Evolutionary conservation across 1,140 invertebrate species (phyloP), one percentile per base, ranked within the genome.

Genomic region (Drosophila fuyamai): DNA sequence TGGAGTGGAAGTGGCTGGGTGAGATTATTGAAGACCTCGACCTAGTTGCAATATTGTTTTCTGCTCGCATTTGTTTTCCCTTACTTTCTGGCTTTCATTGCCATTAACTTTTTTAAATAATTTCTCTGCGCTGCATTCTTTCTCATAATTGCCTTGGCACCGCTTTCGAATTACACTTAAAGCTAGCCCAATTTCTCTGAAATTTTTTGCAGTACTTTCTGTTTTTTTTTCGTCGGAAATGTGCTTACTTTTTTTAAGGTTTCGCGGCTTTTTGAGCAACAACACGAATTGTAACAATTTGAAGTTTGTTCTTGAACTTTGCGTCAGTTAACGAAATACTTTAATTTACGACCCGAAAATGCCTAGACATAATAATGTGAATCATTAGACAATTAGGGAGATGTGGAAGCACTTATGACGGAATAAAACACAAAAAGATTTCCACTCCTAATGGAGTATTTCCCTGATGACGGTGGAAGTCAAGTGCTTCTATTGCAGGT

Each of bases 111-210:
- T 18, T 35, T 36, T 13, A 56, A 76, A 35, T 27, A 61, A 50
- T 75, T 75, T 68, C 65, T 51, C 46, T 53, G 29, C 44, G 5
- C 27, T 44, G 55, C 55, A 44, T 58, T 46, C 55, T 47, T 36
- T 32, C 5, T 10, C 36, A 48, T 75, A 46, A 75, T 75, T 75
- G 43, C 68, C 71, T 74, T 74, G 72, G 70, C 72, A 47, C 51
- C 32, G 54, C 41, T 62, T 75, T 73, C 58, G 47, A 54, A 54
- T 67, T 76, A 23, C 23, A 36, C 10, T 18, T 18, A 7, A 32
- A 67, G 23, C 43, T 40, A 65, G 46, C 58, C 51, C n/a, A 76
- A 58, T 76, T 70, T 58, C 40, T 59, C 59, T 71, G 32, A 23
- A 18, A 35, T 32, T 13, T 53, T 53, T 53, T 7, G 14, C 32